Conservation (phyloP, 2,797 vertebrate species). For the Carapus acus region DNA sequence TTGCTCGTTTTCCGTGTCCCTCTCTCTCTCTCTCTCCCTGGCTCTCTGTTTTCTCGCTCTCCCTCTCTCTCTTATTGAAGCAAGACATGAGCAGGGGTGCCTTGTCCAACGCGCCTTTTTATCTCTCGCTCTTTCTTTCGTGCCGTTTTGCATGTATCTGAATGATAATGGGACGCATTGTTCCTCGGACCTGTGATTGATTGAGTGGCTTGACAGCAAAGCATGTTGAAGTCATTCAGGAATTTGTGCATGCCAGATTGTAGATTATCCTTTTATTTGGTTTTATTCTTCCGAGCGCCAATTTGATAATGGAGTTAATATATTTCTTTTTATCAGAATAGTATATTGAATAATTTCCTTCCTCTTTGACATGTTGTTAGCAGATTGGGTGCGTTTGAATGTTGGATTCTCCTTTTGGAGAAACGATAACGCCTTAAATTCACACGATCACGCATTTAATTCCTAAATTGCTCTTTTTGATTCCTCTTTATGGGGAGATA, state of each 20-base stretch:
- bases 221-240: slow-evolving; percentile 33
- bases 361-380: background rate
- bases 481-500: background rate
- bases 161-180: slow-evolving; percentile 68
- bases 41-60: slow-evolving; percentile 17
- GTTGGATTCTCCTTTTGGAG: slow-evolving; percentile 2
- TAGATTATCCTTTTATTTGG: slow-evolving; percentile 33
- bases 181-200: slow-evolving; percentile 58
- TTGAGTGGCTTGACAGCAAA: slow-evolving; percentile 51
- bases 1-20: slow-evolving; percentile 11
- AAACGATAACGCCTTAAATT: background rate
- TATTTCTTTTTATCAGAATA: slow-evolving; percentile 16
- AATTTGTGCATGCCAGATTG: slow-evolving; percentile 35
- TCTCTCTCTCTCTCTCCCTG: slow-evolving; percentile 28
- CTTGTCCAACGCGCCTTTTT: slow-evolving; percentile 65
- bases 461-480: slow-evolving; percentile 1
- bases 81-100: slow-evolving; percentile 69
- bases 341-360: slow-evolving; percentile 20
- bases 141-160: slow-evolving; percentile 64
- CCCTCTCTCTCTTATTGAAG: slow-evolving; percentile 58
- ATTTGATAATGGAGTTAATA: slow-evolving; percentile 21
- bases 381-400: slow-evolving; percentile 12
- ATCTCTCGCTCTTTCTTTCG: slow-evolving; percentile 35
- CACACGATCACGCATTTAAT: background rate
- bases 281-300: slow-evolving; percentile 24